A percentile compares a stretch with the other conserved stretches of the same genome.
phyloP scores from a whole-genome alignment of 1,140 invertebrate species.

The Adoxophyes honmai region DNA sequence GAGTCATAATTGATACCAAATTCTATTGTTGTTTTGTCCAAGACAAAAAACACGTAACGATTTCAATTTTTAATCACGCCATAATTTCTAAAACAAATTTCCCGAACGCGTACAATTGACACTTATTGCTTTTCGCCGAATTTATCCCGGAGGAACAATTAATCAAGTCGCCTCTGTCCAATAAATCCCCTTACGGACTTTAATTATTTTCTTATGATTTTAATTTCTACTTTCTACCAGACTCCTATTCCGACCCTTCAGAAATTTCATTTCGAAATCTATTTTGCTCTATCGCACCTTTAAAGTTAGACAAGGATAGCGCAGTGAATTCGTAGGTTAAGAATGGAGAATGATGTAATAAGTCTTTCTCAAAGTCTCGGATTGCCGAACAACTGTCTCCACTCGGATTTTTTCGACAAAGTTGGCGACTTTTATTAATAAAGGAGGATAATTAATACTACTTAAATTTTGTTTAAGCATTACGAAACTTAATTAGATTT shows the following conservation, averaged over 20 bases:
- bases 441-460: constrained; percentile 74
- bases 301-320: neutral
- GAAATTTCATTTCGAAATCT: constrained; percentile 13
- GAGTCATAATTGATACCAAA: too few species aligned
- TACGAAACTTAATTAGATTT: constrained; percentile 59
- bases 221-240: constrained; percentile 58
- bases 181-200: constrained; percentile 74
- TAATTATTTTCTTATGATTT: constrained; percentile 78
- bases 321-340: neutral
- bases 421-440: constrained; percentile 71
- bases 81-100: constrained; percentile 53
- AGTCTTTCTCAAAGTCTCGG: constrained; percentile 46
- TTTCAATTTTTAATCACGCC: neutral
- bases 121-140: constrained; percentile 68
- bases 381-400: constrained; percentile 72
- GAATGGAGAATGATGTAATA: neutral
- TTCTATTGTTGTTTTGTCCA: too few species aligned
- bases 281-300: neutral
- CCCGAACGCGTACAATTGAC: constrained; percentile 59
- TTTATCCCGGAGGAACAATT: constrained; percentile 66
- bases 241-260: neutral
- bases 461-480: constrained; percentile 74
- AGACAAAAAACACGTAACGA: too few species aligned
- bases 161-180: constrained; percentile 70
- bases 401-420: constrained; percentile 58